A percentile compares a stretch with the other conserved stretches of the same genome.
phyloP scores from a whole-genome alignment of 2,113 vertebrate species.

The Petromus typicus region DNA sequence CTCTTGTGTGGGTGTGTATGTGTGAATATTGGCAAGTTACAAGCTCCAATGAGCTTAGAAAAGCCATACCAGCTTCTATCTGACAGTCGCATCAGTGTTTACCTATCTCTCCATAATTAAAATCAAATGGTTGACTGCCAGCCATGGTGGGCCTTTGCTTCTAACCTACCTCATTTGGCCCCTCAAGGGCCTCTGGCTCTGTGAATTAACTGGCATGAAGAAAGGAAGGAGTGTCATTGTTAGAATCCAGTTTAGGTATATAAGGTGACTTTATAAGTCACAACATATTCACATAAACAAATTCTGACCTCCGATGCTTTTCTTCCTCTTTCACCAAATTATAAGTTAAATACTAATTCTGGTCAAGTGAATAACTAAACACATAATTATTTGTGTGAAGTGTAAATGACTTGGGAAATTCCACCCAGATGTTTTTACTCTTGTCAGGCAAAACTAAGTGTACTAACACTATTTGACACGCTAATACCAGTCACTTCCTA shows the following conservation, averaged over 20 bases:
- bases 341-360: constrained; percentile 55
- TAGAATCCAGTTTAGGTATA: constrained; percentile 16
- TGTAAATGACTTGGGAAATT: constrained; percentile 53
- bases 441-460: neutral
- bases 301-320: constrained; percentile 57
- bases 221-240: constrained; percentile 22
- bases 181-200: neutral
- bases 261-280: constrained; percentile 52
- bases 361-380: constrained; percentile 39
- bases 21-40: neutral
- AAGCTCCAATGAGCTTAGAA: constrained; percentile 2
- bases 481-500: constrained; percentile 44
- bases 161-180: neutral
- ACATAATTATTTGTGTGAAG: constrained; percentile 26
- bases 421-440: constrained; percentile 35
- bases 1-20: neutral
- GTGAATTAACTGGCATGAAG: neutral
- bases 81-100: neutral
- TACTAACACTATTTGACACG: neutral
- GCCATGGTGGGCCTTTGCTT: constrained; percentile 8
- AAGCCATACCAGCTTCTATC: neutral
- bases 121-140: constrained; percentile 50
- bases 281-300: constrained; percentile 45
- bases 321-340: constrained; percentile 36
- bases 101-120: constrained; percentile 19